Conservation (phyloP, 2,888 invertebrate species). For the Cheilosia vulpina region DNA sequence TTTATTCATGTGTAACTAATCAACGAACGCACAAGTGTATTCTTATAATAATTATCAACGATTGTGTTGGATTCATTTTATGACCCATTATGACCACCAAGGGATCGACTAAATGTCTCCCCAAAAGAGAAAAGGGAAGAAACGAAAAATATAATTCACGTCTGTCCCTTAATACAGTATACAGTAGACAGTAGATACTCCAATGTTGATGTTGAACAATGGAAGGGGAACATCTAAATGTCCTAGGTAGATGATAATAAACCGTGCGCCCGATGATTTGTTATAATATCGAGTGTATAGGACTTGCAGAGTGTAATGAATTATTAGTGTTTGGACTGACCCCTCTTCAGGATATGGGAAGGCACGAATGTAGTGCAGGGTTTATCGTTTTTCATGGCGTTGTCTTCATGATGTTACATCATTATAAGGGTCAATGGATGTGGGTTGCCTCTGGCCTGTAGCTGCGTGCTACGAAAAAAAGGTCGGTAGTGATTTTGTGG, state of each 20-base stretch:
- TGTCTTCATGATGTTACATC: slow-evolving; percentile 61
- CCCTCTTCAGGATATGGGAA: slow-evolving; percentile 12
- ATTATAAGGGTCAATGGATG: slow-evolving; percentile 74
- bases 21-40: slow-evolving; percentile 75
- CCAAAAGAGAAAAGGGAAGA: slow-evolving; percentile 7
- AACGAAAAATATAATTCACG: slow-evolving; percentile 53
- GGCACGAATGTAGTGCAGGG: slow-evolving; percentile 42
- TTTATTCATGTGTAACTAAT: slow-evolving; percentile 74
- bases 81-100: slow-evolving; percentile 75
- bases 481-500: slow-evolving; percentile 68
- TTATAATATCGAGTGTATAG: slow-evolving; percentile 67
- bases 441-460: slow-evolving; percentile 41
- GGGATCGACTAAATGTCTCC: slow-evolving; percentile 55
- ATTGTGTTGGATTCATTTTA: slow-evolving; percentile 76
- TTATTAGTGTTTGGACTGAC: slow-evolving; percentile 57
- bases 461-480: slow-evolving; percentile 16
- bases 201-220: slow-evolving; percentile 46
- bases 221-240: slow-evolving; percentile 60
- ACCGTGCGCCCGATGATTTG: slow-evolving; percentile 67
- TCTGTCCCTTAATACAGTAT: slow-evolving; percentile 19
- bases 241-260: slow-evolving; percentile 66
- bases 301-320: slow-evolving; percentile 58
- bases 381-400: slow-evolving; percentile 16
- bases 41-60: slow-evolving; percentile 75
- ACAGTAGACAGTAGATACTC: slow-evolving; percentile 27